phyloP scores from a whole-genome alignment of 2,113 vertebrate species.

The Agelaius tricolor region DNA sequence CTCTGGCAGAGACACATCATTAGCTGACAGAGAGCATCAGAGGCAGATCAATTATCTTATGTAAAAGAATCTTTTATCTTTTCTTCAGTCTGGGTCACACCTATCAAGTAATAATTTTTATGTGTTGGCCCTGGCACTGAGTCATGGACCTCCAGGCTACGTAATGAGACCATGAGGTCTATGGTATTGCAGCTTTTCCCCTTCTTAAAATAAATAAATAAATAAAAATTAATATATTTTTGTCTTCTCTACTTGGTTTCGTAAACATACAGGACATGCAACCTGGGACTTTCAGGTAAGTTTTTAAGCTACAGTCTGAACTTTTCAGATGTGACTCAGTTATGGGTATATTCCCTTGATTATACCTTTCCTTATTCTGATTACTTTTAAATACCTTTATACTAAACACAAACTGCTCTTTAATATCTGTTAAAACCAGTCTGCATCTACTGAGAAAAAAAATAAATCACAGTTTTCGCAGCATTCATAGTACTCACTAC shows the following conservation, averaged over 20 bases:
- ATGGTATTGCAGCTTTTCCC: not conserved
- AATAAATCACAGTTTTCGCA: not conserved
- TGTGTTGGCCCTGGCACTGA: not conserved
- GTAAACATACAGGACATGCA: not conserved
- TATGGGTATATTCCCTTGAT: not conserved
- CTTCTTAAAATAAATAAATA: not conserved
- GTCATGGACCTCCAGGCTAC: not conserved
- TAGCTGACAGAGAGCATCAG: not conserved
- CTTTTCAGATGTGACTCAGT: not conserved
- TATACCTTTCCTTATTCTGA: not conserved
- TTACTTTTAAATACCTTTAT: not conserved
- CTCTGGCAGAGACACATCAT: not conserved
- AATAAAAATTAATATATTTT: not conserved
- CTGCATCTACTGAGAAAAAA: not conserved
- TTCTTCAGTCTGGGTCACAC: not conserved
- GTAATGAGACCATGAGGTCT: not conserved
- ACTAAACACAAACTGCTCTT: not conserved
- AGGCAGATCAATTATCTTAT: not conserved
- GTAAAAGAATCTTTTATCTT: not conserved
- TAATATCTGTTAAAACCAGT: not conserved
- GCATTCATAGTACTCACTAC: not conserved
- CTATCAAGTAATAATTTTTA: not conserved
- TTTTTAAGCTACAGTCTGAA: not conserved
- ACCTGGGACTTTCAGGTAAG: not conserved
- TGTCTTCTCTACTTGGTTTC: not conserved